Conservation (phyloP, 2,888 invertebrate species). For the Trichacis sp. region DNA sequence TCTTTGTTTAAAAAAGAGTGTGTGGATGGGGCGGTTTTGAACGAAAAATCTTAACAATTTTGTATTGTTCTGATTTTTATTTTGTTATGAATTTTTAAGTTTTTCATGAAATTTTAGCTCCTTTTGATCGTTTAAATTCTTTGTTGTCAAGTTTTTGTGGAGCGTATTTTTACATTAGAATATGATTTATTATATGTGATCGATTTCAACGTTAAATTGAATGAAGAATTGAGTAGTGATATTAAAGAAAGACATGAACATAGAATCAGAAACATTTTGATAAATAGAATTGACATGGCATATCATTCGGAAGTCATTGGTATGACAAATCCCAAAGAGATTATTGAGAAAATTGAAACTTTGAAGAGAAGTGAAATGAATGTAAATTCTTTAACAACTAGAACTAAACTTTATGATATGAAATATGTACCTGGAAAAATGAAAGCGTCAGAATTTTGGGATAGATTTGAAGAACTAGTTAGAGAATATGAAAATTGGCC, state of each 20-base stretch:
- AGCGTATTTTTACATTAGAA: no score
- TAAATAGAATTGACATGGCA: slow-evolving; percentile 20
- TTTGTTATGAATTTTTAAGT: no score
- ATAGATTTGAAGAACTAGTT: slow-evolving; percentile 3
- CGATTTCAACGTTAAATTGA: slow-evolving; percentile 7
- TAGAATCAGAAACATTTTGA: slow-evolving; percentile 28
- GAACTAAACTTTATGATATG: slow-evolving; percentile 22
- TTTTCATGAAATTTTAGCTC: no score
- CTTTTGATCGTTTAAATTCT: no score
- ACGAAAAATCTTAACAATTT: no score
- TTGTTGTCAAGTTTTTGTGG: no score
- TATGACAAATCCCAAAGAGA: slow-evolving; percentile 21
- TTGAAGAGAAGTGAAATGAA: slow-evolving; percentile 23
- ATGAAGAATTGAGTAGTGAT: background rate
- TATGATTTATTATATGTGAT: slow-evolving; percentile 28
- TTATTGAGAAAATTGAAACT: slow-evolving; percentile 22
- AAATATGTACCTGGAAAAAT: slow-evolving; percentile 19
- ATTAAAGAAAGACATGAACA: slow-evolving; percentile 17
- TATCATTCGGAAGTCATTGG: slow-evolving; percentile 17
- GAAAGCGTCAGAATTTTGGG: slow-evolving; percentile 18
- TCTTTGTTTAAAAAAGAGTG: no score
- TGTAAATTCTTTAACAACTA: slow-evolving; percentile 10
- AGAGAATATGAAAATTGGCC: slow-evolving; percentile 23
- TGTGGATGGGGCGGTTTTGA: no score
- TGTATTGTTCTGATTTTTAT: no score